Conservation (phyloP, 2,888 invertebrate species). For the Eupithecia subumbrata region DNA sequence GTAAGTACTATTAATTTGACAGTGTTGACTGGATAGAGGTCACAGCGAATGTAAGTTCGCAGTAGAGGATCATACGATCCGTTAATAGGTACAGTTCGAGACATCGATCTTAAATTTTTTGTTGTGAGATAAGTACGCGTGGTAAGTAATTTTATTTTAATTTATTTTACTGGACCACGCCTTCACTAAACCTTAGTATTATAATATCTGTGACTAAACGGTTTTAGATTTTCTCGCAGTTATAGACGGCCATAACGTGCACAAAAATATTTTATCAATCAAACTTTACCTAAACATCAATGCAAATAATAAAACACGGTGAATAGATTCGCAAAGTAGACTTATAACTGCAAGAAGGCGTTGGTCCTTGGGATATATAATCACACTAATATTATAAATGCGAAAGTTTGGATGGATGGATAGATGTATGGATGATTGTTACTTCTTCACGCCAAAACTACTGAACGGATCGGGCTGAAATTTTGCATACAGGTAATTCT, state of each 20-base stretch:
- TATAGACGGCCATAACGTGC: neutral
- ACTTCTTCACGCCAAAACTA: no score
- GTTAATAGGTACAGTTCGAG: conserved; percentile 28
- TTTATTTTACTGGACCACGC: neutral
- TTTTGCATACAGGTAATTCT: no score
- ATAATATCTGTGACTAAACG: no score
- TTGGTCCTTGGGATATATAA: conserved; percentile 27
- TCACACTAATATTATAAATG: no score
- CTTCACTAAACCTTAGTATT: no score
- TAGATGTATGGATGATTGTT: no score
- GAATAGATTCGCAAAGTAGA: conserved; percentile 18
- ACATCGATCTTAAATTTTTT: conserved; percentile 7
- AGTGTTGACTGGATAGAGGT: conserved; percentile 48
- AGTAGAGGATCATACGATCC: conserved; percentile 39
- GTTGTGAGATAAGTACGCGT: neutral
- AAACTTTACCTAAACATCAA: conserved; percentile 26
- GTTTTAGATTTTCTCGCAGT: neutral
- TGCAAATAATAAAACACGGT: conserved; percentile 19
- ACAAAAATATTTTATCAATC: neutral
- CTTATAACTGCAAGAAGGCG: conserved; percentile 15
- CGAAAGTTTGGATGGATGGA: no score
- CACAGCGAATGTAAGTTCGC: conserved; percentile 43
- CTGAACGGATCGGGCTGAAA: no score
- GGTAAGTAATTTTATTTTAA: neutral
- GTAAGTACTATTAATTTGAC: conserved; percentile 42